Evolutionary conservation across 2,797 vertebrate genomes (phyloP).

Genomic region (Sebastolobus altivelis): DNA sequence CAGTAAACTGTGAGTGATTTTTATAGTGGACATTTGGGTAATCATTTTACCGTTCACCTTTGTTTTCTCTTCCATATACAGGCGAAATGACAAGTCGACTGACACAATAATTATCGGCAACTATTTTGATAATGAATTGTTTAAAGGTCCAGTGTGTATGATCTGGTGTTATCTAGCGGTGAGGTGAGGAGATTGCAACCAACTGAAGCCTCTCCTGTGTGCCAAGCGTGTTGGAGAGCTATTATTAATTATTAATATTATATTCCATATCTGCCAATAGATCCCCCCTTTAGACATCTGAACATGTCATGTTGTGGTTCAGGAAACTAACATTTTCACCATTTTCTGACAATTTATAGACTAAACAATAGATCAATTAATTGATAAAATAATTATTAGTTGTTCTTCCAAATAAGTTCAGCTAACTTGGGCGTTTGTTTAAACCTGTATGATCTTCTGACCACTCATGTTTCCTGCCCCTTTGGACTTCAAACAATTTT

Average conservation of each 20-base stretch:
- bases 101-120: too few relatives aligned
- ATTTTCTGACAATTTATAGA: not conserved
- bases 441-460: not conserved
- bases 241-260: too few relatives aligned
- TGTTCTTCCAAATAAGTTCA: not conserved
- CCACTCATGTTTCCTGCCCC: not conserved
- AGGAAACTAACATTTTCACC: not conserved
- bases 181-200: too few relatives aligned
- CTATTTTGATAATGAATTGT: not conserved
- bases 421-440: not conserved
- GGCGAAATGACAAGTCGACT: not conserved
- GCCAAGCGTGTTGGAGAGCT: too few relatives aligned
- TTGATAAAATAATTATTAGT: not conserved
- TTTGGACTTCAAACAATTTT: not conserved
- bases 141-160: not conserved
- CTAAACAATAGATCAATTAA: not conserved
- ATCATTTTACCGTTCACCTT: not conserved
- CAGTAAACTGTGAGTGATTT: not conserved
- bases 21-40: not conserved
- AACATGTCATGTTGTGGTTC: not conserved
- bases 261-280: too few relatives aligned
- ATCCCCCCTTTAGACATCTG: not conserved
- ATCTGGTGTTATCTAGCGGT: too few relatives aligned
- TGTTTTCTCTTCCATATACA: not conserved
- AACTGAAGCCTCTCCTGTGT: too few relatives aligned